Base-by-base conservation (phyloP, 2,888 invertebrate genomes). In the Limnephilus lunatus region DNA sequence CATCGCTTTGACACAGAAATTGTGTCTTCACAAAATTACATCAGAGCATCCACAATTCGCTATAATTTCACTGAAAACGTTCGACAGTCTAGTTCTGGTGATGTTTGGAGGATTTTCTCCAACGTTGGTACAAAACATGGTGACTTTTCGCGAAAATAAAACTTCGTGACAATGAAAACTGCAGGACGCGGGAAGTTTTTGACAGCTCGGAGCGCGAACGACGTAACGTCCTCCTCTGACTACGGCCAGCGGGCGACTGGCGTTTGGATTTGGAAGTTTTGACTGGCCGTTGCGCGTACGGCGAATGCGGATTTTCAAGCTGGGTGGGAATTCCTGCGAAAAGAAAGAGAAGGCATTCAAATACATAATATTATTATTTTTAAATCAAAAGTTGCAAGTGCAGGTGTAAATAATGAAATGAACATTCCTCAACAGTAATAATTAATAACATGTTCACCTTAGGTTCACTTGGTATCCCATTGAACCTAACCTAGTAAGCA, bases 161-260 rank as follows among this genome's bases (percentile, higher is more conserved):
- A 53, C 53, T 90, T 90, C 31, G 48, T 39, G 48, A 48, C 83
- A 81, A 90, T 85, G 68, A 81, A 81, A 35, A 31, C 2, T 25
- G 44, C 53, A 35, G 25, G 31, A 25, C 53, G 82, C 82, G 83
- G n/a, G 39, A n/a, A 83, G 30, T 14, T 48, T 90, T 90, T 90
- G 90, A 90, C 90, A 90, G 90, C 4, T 90, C 81, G 44, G 7
- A 25, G 39, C 9, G 30, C 80, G 39, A 89, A 14, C n/a, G 81
- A 15, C 25, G 39, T 89, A 39, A 82, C 93, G 93, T 90, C 92
- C 92, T 81, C 87, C 89, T 89, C 90, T 32, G 90, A 91, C 93
- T 80, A 83, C 31, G 19, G 92, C 87, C 91, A 92, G 92, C 91
- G 93, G 89, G 90, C 92, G 93, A 93, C 93, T 93, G 91, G 82